Conservation (phyloP, 2,113 vertebrate species). For the Cyanoderma ruficeps region DNA sequence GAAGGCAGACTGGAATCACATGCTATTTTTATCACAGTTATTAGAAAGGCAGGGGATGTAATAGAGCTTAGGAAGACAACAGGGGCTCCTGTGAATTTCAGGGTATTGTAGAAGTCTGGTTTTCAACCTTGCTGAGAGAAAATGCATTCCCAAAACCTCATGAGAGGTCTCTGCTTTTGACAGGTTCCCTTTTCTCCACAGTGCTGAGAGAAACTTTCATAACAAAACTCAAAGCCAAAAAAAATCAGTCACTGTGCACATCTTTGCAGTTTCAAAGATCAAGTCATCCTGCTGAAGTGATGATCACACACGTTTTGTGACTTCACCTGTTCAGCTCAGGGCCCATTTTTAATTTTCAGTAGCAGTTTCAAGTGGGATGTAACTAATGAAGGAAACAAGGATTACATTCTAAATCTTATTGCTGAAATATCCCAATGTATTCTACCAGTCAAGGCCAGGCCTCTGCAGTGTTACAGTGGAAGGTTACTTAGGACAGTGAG, state of each 20-base stretch:
- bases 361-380: neutral
- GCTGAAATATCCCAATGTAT: neutral
- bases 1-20: neutral
- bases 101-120: neutral
- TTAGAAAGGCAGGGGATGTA: neutral
- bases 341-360: neutral
- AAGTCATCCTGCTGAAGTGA: neutral
- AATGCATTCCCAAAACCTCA: neutral
- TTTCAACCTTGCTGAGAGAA: neutral
- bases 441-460: neutral
- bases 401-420: neutral
- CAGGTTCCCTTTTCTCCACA: neutral
- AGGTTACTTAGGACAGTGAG: neutral
- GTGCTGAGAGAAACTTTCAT: neutral
- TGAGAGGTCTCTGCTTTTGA: neutral
- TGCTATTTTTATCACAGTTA: neutral
- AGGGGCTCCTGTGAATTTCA: neutral
- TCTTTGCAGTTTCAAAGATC: neutral
- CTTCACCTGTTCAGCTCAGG: neutral
- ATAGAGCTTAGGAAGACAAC: neutral
- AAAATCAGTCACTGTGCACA: neutral
- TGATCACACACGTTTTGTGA: neutral
- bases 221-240: neutral
- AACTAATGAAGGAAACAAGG: neutral
- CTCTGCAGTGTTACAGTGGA: neutral